phyloP scores from a whole-genome alignment of 2,113 vertebrate species.

The Leuciscus idus region DNA sequence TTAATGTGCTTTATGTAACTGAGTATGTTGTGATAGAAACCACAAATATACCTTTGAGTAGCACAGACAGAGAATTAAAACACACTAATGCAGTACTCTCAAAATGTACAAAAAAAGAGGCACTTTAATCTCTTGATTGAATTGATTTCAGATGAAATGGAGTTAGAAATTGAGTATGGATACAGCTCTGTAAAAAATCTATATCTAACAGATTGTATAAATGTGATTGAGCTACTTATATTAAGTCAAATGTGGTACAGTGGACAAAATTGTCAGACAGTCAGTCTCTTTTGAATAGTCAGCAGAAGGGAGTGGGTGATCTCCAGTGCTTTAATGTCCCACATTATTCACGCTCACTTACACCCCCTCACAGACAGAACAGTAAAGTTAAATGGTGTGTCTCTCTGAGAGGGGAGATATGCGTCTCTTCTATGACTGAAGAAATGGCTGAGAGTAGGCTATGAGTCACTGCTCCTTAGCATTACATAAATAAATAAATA shows the following conservation, averaged over 20 bases:
- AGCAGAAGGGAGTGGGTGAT: conserved; percentile 34
- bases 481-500: conserved; percentile 26
- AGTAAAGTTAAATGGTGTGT: conserved; percentile 43
- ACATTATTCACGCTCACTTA: conserved; percentile 38
- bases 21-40: background rate
- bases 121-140: background rate
- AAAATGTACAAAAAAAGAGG: background rate
- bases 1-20: conserved; percentile 40
- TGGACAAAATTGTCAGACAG: conserved; percentile 4
- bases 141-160: background rate
- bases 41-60: background rate
- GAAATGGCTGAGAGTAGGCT: background rate
- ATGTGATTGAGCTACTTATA: background rate
- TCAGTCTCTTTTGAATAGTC: conserved; percentile 18
- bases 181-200: background rate
- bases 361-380: conserved; percentile 39
- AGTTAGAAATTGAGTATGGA: background rate
- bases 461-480: conserved; percentile 33
- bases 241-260: conserved; percentile 6
- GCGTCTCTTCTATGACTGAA: conserved; percentile 33
- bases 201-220: background rate
- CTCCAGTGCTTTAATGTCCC: conserved; percentile 32
- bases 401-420: conserved; percentile 26
- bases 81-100: background rate
- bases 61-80: background rate